Evolutionary conservation across 1,140 invertebrate species (phyloP), one percentile per base, ranked within the genome.

Genomic region (Copidosoma floridanum): DNA sequence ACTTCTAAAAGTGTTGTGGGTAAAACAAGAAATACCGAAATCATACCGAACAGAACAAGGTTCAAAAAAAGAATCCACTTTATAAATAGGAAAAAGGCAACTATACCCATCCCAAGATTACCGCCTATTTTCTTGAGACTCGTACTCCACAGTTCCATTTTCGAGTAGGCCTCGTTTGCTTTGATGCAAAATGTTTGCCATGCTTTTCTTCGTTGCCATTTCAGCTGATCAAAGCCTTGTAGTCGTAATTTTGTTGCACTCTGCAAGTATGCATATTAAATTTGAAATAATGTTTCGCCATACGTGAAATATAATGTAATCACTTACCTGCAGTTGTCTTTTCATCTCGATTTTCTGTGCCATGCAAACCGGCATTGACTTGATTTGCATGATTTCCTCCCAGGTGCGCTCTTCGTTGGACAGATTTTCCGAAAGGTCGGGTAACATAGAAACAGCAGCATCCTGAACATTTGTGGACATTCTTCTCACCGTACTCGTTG

Each of bases 311-410:
- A 38, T 26, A 46, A 35, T 54, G 23, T 57, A 44, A 46, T 43
- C 24, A 47, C 16, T 47, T 81, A 91, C 89, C 84, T 90, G 86
- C 67, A 93, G 76, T 70, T 90, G 87, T 7, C 85, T 83, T 76
- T 92, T 92, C 51, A 90, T 76, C 69, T 91, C 88, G 64, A 86
- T 84, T 70, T 93, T 93, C 72, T 91, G 88, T 10, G 85, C 79
- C 90, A 93, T 92, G 11, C 86, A 86, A 11, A 92, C 84, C 3
- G 91, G 90, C 85, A 91, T 87, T 0, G 88, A 84, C 72, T 92
- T 92, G 27, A 93, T 91, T 69, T 89, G 86, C 86, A 90, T 90
- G 35, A 93, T 90, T 79, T 92, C 89, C 69, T 92, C 88, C 90
- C 90, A 92, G 8, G 89, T 90, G 10, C 88, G 84, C 72, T 91